These are phyloP conservation scores for Apistogramma diplotaenia DNA, from an alignment of 2,113 vertebrate species.

Conservation along the genomic window DNA sequence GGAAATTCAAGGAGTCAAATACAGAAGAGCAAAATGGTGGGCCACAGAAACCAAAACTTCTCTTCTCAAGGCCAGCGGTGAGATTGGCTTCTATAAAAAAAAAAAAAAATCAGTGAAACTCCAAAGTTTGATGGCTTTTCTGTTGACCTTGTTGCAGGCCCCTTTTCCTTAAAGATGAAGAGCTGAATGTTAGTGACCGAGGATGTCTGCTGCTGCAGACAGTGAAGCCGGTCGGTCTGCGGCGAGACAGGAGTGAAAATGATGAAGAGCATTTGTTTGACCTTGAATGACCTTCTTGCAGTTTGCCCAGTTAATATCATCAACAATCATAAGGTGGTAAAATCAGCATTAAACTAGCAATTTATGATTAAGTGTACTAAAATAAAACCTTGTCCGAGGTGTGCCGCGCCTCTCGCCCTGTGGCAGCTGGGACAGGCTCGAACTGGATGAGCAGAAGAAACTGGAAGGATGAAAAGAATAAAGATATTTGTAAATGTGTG, in stretches of 20 bases:
- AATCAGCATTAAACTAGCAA: background rate
- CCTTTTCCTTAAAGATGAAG: constrained; percentile 82
- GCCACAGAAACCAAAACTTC: constrained; percentile 79
- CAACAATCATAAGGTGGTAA: background rate
- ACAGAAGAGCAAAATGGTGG: constrained; percentile 74
- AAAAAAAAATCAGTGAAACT: background rate
- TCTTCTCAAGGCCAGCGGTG: constrained; percentile 84
- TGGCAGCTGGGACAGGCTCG: too few relatives aligned
- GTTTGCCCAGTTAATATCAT: background rate
- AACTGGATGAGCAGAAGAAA: too few relatives aligned
- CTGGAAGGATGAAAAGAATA: too few relatives aligned
- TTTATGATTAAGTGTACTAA: background rate
- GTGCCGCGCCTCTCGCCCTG: too few relatives aligned
- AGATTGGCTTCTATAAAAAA: constrained; percentile 52
- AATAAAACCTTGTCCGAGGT: background rate
- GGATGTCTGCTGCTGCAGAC: constrained; percentile 82
- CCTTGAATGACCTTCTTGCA: constrained; percentile 79
- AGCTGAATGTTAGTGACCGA: constrained; percentile 81
- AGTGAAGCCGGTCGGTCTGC: constrained; percentile 81
- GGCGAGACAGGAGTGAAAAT: constrained; percentile 79
- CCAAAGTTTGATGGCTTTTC: background rate
- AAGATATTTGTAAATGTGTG: background rate
- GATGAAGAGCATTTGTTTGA: constrained; percentile 85
- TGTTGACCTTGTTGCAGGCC: constrained; percentile 75
- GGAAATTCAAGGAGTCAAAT: background rate